These are phyloP conservation scores for Odocoileus hemionus DNA, from an alignment of 2,113 vertebrate genomes.

Conservation along the genomic window DNA sequence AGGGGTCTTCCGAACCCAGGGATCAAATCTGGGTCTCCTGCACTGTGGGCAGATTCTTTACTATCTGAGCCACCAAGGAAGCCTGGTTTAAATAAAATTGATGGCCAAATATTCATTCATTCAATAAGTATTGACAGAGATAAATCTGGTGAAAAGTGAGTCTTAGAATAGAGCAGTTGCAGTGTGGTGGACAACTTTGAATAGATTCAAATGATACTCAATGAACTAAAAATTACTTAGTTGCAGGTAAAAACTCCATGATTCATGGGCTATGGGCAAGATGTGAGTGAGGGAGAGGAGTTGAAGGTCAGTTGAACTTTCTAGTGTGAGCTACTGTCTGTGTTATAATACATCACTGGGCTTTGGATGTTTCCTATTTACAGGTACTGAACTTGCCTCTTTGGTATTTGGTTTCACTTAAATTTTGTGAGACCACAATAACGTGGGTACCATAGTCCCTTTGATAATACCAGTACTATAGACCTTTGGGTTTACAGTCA, in stretches of 20 bases:
- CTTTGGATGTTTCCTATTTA: neutral
- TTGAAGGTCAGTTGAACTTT: neutral
- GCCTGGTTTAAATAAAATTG: neutral
- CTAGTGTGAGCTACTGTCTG: neutral
- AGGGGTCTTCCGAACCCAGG: neutral
- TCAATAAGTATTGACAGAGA: neutral
- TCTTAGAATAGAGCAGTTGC: neutral
- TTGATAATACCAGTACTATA: neutral
- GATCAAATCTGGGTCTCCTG: no score
- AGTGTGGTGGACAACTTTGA: neutral
- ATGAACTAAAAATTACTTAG: neutral
- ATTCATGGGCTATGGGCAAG: neutral
- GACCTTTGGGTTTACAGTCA: neutral
- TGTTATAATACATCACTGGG: neutral
- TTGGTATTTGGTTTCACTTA: neutral
- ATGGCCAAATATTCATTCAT: neutral
- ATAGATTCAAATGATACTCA: neutral
- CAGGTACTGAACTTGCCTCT: neutral
- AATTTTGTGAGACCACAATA: neutral
- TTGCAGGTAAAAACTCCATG: neutral
- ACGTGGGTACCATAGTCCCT: neutral
- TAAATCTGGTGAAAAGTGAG: neutral
- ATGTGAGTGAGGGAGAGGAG: neutral
- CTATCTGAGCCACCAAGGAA: no score
- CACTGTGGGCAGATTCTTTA: neutral